Base-by-base conservation (phyloP, 1,140 invertebrate genomes). In the Drosophila mauritiana region DNA sequence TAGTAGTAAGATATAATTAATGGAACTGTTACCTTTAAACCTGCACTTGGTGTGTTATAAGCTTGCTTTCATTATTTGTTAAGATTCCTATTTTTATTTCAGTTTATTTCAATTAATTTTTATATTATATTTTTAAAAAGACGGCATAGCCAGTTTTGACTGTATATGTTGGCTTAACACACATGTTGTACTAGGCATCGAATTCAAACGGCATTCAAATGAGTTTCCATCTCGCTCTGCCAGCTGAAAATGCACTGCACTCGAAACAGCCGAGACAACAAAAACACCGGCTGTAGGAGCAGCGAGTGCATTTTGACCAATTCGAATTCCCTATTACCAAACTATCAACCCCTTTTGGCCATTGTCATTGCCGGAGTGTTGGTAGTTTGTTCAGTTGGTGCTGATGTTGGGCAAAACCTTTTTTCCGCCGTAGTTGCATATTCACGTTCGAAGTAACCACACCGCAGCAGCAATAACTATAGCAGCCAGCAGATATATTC, bases 321-420 rank as follows among this genome's bases (percentile, higher is more conserved):
- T 57, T 75, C 74, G 83, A 82, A 74, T 67, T 75, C 49, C 77
- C 75, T 88, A 79, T 82, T 78, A 85, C 61, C 82, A 76, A 78
- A 86, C 75, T 73, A 73, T 49, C 83, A 67, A 85, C 74, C 82
- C 81, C 78, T 73, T 85, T 61, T 45, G 52, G 45, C 39, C 70
- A 75, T 49, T 69, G 72, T 61, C 62, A 56, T 55, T 69, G 64
- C 43, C 67, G 48, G 48, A 55, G 31, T 49, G 39, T 52, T 43
- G 42, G 34, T 36, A 39, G 45, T 52, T 63, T 31, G 31, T 64
- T 20, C 22, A 51, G 8, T 17, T 68, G 34, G 37, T 17, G 49
- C 65, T 40, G 27, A 22, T 51, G 39, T 34, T 48, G 64, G 64
- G n/a, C 27, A 15, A 75, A 76, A 48, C 40, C 31, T 40, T 48